Conservation (phyloP, 2,113 vertebrate genomes). For the Rhineura floridana region DNA sequence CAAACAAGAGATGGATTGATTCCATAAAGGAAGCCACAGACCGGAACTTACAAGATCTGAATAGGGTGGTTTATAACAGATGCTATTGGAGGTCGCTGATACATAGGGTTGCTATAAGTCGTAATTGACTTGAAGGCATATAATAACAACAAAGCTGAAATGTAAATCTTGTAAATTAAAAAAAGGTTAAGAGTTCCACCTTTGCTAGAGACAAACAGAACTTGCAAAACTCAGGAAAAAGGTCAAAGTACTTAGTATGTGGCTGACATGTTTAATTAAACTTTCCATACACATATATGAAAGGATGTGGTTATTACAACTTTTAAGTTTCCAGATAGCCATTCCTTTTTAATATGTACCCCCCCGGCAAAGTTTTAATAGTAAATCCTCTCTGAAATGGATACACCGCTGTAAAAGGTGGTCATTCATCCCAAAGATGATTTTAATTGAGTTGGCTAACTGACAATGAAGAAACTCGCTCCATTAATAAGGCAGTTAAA, state of each 20-base stretch:
- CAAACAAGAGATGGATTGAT: too few species aligned
- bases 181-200: neutral
- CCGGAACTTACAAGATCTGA: too few species aligned
- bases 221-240: neutral
- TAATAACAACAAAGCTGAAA: too few species aligned
- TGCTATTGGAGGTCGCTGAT: too few species aligned
- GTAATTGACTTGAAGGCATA: too few species aligned
- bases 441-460: conserved; percentile 39
- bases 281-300: neutral
- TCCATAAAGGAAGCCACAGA: too few species aligned
- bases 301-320: neutral
- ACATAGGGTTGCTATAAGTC: too few species aligned
- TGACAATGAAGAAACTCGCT: conserved; percentile 6
- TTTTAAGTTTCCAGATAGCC: conserved; percentile 13
- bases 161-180: neutral
- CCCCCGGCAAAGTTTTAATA: conserved; percentile 15
- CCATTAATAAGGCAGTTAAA: neutral
- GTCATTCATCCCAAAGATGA: conserved; percentile 25
- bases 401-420: neutral
- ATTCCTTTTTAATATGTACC: neutral
- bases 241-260: neutral
- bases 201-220: neutral
- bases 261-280: neutral
- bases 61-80: too few species aligned
- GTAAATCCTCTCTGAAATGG: conserved; percentile 27